A percentile compares a stretch with the other conserved stretches of the same genome.
These are phyloP conservation scores for Bubo blakistoni DNA, from an alignment of 2,113 vertebrate genomes.

Conservation along the genomic window DNA sequence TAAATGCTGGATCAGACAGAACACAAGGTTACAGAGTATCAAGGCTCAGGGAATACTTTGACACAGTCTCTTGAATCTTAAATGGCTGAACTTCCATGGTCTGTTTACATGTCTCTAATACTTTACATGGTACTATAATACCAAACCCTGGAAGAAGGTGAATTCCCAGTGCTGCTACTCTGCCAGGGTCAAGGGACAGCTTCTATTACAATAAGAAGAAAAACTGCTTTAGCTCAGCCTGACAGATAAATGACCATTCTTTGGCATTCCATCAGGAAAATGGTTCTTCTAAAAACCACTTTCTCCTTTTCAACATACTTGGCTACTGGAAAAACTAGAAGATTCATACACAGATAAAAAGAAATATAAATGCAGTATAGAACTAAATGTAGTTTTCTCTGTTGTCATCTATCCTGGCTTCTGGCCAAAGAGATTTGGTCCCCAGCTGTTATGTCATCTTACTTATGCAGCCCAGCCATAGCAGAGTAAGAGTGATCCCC, in stretches of 20 bases:
- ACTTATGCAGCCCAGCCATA: background rate
- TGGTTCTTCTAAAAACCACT: background rate
- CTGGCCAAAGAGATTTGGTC: background rate
- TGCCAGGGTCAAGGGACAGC: background rate
- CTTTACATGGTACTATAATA: background rate
- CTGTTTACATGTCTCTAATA: background rate
- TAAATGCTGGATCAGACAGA: background rate
- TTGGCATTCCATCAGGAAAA: background rate
- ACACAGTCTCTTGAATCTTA: background rate
- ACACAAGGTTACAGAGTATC: background rate
- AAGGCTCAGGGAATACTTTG: background rate
- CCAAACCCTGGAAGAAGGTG: background rate
- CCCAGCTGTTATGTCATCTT: background rate
- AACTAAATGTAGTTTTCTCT: background rate
- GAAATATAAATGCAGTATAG: background rate
- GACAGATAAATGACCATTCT: background rate
- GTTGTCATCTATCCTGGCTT: background rate
- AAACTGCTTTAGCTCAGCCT: background rate
- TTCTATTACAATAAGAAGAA: background rate
- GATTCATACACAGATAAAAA: background rate
- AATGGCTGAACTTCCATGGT: background rate
- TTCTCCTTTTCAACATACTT: background rate
- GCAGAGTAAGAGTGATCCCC: background rate
- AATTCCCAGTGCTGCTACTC: background rate
- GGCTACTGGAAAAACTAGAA: background rate